Evolutionary conservation across 2,888 invertebrate species (phyloP).

Genomic region (Agrochola lychnidis): DNA sequence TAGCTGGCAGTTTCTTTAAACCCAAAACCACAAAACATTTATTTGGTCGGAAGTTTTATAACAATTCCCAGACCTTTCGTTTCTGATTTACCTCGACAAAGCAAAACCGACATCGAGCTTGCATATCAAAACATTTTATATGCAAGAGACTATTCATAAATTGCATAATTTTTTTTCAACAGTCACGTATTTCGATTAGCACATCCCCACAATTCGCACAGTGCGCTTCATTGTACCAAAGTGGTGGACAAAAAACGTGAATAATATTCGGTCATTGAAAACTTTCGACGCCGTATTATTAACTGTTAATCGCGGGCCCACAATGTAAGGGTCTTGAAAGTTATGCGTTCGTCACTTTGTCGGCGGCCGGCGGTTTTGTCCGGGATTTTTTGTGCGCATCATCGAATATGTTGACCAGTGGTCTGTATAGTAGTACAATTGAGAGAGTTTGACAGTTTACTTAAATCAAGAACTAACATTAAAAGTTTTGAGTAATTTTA

Average conservation of each 20-base stretch:
- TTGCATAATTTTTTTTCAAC: constrained; percentile 32
- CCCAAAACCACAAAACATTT: not conserved
- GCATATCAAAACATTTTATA: constrained; percentile 16
- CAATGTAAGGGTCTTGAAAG: constrained; percentile 75
- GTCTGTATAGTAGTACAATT: constrained; percentile 55
- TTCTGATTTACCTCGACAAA: constrained; percentile 19
- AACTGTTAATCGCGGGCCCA: constrained; percentile 79
- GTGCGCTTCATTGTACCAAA: constrained; percentile 56
- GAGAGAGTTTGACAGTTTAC: constrained; percentile 60
- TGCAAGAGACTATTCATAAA: constrained; percentile 28
- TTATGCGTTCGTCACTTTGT: constrained; percentile 81
- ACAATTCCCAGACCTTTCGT: not conserved
- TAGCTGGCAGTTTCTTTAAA: not conserved
- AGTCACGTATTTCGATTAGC: constrained; percentile 51
- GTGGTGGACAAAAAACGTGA: constrained; percentile 68
- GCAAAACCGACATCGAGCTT: constrained; percentile 12
- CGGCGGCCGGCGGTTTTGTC: constrained; percentile 76
- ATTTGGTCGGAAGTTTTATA: not conserved
- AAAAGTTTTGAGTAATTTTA: not conserved
- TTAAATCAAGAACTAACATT: not conserved
- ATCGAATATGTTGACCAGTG: constrained; percentile 79
- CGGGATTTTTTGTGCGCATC: constrained; percentile 79
- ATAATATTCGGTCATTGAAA: constrained; percentile 69
- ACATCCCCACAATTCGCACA: constrained; percentile 58
- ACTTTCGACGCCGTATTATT: constrained; percentile 74